Conservation (phyloP, 2,797 vertebrate species). For the Xerus rutilus region DNA sequence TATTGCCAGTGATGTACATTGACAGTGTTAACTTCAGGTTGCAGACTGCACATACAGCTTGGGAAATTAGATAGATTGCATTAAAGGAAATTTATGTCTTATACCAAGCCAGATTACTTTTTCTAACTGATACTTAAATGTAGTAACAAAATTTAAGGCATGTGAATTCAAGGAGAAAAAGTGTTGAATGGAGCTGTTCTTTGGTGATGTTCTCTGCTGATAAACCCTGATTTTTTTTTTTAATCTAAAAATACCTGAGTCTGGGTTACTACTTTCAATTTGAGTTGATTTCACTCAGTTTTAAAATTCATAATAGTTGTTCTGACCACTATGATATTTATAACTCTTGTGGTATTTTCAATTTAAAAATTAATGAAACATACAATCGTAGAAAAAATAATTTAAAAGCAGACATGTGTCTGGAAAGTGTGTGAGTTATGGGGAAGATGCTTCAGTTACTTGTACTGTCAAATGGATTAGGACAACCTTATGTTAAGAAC, state of each 20-base stretch:
- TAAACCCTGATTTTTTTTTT: not conserved
- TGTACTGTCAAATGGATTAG: slow-evolving; percentile 12
- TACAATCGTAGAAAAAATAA: not conserved
- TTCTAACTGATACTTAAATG: not conserved
- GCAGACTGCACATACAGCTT: not conserved
- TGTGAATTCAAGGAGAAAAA: not conserved
- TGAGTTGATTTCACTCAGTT: slow-evolving; percentile 48
- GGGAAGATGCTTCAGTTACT: slow-evolving; percentile 25
- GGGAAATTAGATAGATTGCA: not conserved
- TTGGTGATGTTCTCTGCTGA: not conserved
- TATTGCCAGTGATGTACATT: not conserved
- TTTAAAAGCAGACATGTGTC: not conserved
- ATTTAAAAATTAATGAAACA: not conserved
- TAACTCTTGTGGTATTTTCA: not conserved
- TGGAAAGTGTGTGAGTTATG: not conserved
- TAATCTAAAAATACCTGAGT: slow-evolving; percentile 3
- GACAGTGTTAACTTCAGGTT: not conserved
- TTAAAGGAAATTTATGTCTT: slow-evolving; percentile 8
- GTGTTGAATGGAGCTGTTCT: not conserved
- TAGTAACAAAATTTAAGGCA: not conserved
- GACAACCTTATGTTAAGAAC: not conserved
- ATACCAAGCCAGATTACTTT: not conserved
- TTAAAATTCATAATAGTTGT: slow-evolving; percentile 7
- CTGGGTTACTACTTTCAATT: not conserved
- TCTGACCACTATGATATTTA: not conserved